Percentiles rank a stretch among this genome's conserved stretches.
Conservation (phyloP, 2,797 vertebrate genomes). For the Melanotaenia boesemani region DNA sequence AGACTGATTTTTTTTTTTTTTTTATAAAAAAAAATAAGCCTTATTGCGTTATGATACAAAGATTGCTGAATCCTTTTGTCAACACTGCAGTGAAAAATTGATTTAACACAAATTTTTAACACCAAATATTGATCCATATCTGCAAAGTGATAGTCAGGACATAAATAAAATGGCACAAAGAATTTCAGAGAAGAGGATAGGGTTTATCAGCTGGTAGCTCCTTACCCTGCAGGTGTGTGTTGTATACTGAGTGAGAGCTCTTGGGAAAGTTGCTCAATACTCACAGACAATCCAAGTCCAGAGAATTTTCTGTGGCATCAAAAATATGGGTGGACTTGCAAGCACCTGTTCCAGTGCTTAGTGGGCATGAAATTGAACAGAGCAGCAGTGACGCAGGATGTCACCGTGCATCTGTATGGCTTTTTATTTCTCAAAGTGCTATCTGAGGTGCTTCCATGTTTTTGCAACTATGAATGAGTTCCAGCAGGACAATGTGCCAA, state of each 20-base stretch:
- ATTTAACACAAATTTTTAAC: not conserved
- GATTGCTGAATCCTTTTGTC: not conserved
- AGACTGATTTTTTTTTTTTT: not conserved
- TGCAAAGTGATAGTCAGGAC: not conserved
- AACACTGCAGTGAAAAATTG: not conserved
- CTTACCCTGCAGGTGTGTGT: conserved; percentile 12
- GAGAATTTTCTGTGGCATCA: conserved; percentile 40
- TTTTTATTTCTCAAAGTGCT: conserved; percentile 23
- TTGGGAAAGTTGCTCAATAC: conserved; percentile 30
- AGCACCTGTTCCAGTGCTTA: conserved; percentile 53
- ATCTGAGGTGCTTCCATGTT: conserved; percentile 9
- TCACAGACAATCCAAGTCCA: conserved; percentile 34
- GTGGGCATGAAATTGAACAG: conserved; percentile 59
- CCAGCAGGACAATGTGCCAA: conserved; percentile 23
- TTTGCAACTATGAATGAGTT: conserved; percentile 24
- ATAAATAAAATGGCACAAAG: not conserved
- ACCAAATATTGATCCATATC: not conserved
- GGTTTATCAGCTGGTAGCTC: conserved; percentile 36
- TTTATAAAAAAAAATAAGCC: too few species aligned
- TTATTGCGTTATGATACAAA: not conserved
- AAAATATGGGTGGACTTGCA: conserved; percentile 25
- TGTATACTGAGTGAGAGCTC: conserved; percentile 28
- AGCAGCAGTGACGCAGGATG: conserved; percentile 42
- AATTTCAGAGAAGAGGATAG: conserved; percentile 23
- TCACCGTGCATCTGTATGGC: conserved; percentile 31